Evolutionary conservation across 1,140 invertebrate species (phyloP).

Genomic region (Matsumurasca onukii): DNA sequence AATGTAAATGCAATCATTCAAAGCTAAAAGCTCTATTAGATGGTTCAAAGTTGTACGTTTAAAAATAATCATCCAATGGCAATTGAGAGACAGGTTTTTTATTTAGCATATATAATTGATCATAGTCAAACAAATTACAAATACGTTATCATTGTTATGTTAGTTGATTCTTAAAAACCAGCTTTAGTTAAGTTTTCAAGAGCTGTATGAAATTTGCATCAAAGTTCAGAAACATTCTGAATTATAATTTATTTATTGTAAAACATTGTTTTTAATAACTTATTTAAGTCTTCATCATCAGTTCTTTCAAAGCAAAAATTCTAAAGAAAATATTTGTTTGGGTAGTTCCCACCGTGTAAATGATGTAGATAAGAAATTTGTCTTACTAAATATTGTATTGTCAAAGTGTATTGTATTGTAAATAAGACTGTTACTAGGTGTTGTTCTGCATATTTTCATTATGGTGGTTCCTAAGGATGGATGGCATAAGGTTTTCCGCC

Average conservation of each 20-base stretch:
- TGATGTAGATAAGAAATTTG: constrained; percentile 11
- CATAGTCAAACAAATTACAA: no score
- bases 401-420: no score
- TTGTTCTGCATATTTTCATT: constrained; percentile 20
- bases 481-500: no score
- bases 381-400: no score
- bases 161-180: not conserved
- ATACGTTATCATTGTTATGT: no score
- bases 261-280: not conserved
- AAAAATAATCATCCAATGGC: no score
- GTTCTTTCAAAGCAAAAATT: not conserved
- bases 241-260: not conserved
- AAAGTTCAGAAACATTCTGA: not conserved
- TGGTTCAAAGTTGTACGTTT: no score
- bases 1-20: no score
- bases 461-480: no score
- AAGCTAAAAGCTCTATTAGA: no score
- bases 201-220: not conserved
- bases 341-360: not conserved
- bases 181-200: not conserved
- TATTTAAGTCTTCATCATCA: not conserved
- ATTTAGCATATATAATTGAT: no score
- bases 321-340: not conserved
- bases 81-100: no score
- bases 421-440: constrained; percentile 15